Conservation (phyloP, 2,797 vertebrate genomes). For the Bryconaethiops microstoma region DNA sequence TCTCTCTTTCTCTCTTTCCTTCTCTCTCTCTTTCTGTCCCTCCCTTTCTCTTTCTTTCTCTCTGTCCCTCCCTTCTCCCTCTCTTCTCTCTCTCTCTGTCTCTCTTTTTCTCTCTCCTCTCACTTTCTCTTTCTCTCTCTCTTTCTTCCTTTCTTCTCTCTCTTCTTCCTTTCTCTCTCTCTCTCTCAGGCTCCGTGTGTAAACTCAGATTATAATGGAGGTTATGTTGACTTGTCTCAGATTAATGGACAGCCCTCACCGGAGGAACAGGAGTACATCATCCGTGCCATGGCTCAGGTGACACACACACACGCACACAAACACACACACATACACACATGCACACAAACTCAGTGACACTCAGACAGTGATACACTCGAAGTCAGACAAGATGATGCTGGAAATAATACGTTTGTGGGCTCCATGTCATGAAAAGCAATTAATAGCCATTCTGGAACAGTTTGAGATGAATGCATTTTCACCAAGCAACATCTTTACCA, state of each 20-base stretch:
- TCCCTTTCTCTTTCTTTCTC: conserved; percentile 1
- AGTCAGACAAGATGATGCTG: too few relatives aligned
- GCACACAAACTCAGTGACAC: too few relatives aligned
- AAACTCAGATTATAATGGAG: conserved; percentile 77
- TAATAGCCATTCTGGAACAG: too few relatives aligned
- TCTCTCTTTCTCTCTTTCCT: neutral
- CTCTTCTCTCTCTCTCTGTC: conserved; percentile 26
- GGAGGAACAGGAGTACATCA: conserved; percentile 86
- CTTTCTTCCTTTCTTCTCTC: neutral
- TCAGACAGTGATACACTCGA: too few relatives aligned
- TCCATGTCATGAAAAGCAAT: too few relatives aligned
- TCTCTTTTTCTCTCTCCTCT: too few relatives aligned
- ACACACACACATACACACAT: neutral
- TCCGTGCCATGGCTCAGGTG: conserved; percentile 95
- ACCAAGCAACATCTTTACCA: too few relatives aligned
- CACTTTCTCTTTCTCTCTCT: neutral
- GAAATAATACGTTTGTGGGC: too few relatives aligned
- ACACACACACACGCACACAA: conserved; percentile 13
- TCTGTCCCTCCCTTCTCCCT: too few relatives aligned
- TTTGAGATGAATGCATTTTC: too few relatives aligned
- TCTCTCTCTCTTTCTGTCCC: neutral
- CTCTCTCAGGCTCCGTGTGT: conserved; percentile 41
- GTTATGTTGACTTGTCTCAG: conserved; percentile 68
- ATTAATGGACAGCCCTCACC: conserved; percentile 76
- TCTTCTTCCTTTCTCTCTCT: neutral